Conservation (phyloP, 2,797 vertebrate species). For the Crenuchus spilurus region DNA sequence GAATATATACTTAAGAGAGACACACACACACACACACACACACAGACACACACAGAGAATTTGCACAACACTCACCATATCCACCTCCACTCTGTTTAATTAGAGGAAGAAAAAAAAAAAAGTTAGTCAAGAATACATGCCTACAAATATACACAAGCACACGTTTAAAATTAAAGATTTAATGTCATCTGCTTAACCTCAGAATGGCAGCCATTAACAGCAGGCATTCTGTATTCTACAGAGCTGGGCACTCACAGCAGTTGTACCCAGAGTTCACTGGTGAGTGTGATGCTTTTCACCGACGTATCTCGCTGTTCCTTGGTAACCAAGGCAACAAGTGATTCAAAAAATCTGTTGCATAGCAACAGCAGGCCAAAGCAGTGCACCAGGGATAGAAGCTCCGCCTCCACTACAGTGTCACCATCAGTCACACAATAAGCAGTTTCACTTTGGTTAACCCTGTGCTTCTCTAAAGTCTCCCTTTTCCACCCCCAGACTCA, state of each 20-base stretch:
- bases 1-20: constrained; percentile 23
- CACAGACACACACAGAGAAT: no score
- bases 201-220: not conserved
- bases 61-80: constrained; percentile 92
- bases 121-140: constrained; percentile 23
- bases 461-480: not conserved
- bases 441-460: constrained; percentile 22
- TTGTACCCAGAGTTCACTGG: constrained; percentile 71
- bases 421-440: constrained; percentile 51
- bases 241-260: constrained; percentile 56
- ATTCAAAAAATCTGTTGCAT: constrained; percentile 72
- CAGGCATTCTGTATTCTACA: constrained; percentile 42
- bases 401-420: constrained; percentile 61
- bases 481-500: not conserved
- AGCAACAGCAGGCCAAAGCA: constrained; percentile 78
- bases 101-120: constrained; percentile 31
- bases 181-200: not conserved
- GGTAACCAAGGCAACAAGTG: constrained; percentile 80
- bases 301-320: constrained; percentile 73
- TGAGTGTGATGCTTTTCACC: constrained; percentile 72
- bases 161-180: not conserved
- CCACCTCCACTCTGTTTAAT: constrained; percentile 83
- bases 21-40: no score
- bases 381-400: constrained; percentile 65
- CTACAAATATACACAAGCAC: not conserved